A percentile compares a stretch with the other conserved stretches of the same genome.
These are phyloP conservation scores for Podarcis raffonei DNA, from an alignment of 2,113 vertebrate genomes.

Conservation along the genomic window DNA sequence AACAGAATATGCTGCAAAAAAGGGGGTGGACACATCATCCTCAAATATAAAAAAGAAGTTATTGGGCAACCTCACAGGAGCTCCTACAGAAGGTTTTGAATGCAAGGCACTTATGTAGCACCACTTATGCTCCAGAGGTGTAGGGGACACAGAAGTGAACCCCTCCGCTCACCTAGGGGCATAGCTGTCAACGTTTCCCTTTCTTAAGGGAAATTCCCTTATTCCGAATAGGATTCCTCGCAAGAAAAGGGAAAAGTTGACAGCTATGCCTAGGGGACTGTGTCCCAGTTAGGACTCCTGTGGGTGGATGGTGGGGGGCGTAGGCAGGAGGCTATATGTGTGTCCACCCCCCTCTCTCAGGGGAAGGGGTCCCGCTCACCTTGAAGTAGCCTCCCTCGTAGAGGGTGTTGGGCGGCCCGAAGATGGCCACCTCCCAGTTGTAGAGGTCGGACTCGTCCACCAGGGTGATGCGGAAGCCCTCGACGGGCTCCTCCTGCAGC, in stretches of 20 bases:
- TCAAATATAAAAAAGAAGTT: not conserved
- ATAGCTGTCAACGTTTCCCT: no score
- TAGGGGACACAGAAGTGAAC: not conserved
- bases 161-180: not conserved
- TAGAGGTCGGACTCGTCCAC: conserved; percentile 94
- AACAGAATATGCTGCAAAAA: not conserved
- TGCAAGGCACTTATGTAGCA: not conserved
- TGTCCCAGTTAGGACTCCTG: no score
- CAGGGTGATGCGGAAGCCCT: conserved; percentile 93
- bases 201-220: no score
- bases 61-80: not conserved
- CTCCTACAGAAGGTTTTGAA: not conserved
- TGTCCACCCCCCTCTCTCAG: no score
- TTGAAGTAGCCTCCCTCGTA: conserved; percentile 97
- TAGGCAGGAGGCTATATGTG: no score
- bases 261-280: no score
- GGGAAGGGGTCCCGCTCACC: conserved; percentile 73
- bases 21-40: not conserved
- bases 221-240: no score
- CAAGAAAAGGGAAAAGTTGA: no score
- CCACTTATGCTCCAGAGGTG: not conserved
- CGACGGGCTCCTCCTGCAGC: conserved; percentile 92
- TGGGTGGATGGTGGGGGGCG: not conserved
- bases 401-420: conserved; percentile 92
- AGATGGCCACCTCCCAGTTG: conserved; percentile 96